Evolutionary conservation across 1,140 invertebrate species (phyloP), one percentile per base, ranked within the genome.

Genomic region (Drosophila obscura): DNA sequence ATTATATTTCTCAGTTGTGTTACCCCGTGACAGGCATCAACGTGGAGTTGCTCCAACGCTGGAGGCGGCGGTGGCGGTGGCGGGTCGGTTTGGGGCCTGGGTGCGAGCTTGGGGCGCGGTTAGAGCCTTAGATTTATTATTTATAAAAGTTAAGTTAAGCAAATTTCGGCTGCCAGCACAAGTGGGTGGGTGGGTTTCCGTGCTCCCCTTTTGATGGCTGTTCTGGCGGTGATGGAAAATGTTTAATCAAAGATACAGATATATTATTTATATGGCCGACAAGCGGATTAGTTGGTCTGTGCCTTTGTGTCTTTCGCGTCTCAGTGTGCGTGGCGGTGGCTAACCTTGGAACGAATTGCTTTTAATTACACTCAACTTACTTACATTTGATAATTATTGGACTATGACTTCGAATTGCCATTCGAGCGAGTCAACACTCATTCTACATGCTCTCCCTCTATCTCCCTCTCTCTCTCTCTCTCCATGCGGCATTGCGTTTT

Each of bases 351-450:
- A 63, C 77, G 41, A 45, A 66, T 73, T 28, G 59, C 68, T 64
- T 85, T 85, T 85, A 85, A 85, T 85, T 85, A 74, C 64, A 48
- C 39, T 22, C 51, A 57, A 56, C 60, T 68, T 59, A 77, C 61
- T 68, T 59, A 77, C 61, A 62, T 80, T 80, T 66, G 57, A 77
- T 80, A 80, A 77, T 85, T 85, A 85, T 77, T 85, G 82, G 81
- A 85, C 80, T 84, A 69, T 80, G 80, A 83, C 73, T 80, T 22
- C 49, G 43, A 49, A 19, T 57, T 51, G 13, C 48, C 57, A 43
- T n/a, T 28, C 13, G 28, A 31, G 31, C 31, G n/a, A 41, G 44
- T 55, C 43, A 26, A 26, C 41, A 24, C 22, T 7, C 22, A 26
- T 16, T n/a, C 11, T 39, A 50, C 66, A 3, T 15, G 45, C 11